phyloP scores from a whole-genome alignment of 1,140 invertebrate species.

The Bombus impatiens region DNA sequence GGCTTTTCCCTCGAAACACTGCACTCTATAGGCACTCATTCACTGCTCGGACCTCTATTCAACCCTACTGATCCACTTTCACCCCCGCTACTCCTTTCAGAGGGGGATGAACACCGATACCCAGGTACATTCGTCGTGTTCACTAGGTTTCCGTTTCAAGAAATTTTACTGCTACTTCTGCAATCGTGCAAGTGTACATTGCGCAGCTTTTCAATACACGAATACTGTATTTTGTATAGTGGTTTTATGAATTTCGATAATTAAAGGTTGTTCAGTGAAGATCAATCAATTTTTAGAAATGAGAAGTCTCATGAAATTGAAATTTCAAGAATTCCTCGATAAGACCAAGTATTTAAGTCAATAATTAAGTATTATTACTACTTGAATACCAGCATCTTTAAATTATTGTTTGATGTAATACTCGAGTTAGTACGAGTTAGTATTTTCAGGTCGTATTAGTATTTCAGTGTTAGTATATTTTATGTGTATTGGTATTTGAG shows the following conservation, averaged over 20 bases:
- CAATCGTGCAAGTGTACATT: not conserved
- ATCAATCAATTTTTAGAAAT: not conserved
- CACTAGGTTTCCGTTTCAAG: not conserved
- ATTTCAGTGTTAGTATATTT: not conserved
- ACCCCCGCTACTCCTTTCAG: not conserved
- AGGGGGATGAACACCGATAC: not conserved
- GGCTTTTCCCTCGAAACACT: not conserved
- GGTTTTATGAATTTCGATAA: not conserved
- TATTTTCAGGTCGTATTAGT: no score
- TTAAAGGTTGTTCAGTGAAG: not conserved
- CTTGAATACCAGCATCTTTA: no score
- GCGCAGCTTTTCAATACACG: not conserved
- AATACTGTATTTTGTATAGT: not conserved
- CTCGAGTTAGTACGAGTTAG: no score
- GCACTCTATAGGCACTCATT: not conserved
- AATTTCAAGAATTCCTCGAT: not conserved
- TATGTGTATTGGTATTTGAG: no score
- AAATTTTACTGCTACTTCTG: conserved; percentile 10
- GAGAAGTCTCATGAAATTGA: not conserved
- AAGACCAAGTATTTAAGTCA: no score
- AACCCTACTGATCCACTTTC: conserved; percentile 37
- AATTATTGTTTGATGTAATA: no score
- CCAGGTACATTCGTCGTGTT: not conserved
- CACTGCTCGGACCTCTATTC: conserved; percentile 2
- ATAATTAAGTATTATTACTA: fast-evolving